Percentiles rank a stretch among this genome's conserved stretches.
Evolutionary conservation across 2,797 vertebrate genomes (phyloP).

Genomic region (Anableps anableps): DNA sequence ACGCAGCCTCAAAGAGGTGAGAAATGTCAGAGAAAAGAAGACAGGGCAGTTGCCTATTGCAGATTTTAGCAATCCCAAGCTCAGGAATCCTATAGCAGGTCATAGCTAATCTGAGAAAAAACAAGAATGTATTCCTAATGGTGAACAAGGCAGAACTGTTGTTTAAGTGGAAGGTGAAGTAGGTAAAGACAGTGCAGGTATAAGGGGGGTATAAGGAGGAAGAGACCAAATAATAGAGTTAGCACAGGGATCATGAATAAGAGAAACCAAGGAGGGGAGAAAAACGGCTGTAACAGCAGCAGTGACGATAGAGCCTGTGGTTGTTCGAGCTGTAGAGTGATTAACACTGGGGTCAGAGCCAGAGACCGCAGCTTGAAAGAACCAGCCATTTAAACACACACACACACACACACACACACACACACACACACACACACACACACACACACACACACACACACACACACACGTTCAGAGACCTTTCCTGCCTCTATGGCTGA

Average conservation of each 20-base stretch:
- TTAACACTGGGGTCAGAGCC: constrained; percentile 77
- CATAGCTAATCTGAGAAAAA: constrained; percentile 51
- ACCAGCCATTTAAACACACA: constrained; percentile 35
- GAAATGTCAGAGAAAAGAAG: constrained; percentile 38
- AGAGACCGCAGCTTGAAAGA: constrained; percentile 67
- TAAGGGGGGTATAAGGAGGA: constrained; percentile 2
- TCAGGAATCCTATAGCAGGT: constrained; percentile 24
- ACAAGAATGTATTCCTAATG: constrained; percentile 36
- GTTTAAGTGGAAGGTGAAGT: constrained; percentile 30
- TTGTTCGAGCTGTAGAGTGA: constrained; percentile 71
- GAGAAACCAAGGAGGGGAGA: constrained; percentile 23
- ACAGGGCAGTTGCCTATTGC: constrained; percentile 30
- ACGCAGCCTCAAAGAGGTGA: constrained; percentile 35
- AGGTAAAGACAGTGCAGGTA: constrained; percentile 19
- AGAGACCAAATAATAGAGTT: constrained; percentile 19
- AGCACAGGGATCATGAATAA: constrained; percentile 46
- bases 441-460: constrained; percentile 14
- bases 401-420: constrained; percentile 26
- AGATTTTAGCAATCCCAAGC: constrained; percentile 21
- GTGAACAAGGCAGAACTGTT: constrained; percentile 34
- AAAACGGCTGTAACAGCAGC: constrained; percentile 35
- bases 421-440: constrained; percentile 28
- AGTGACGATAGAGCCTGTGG: constrained; percentile 57
- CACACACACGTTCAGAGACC: constrained; percentile 38
- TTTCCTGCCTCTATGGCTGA: constrained; percentile 53